Conservation (phyloP, 2,113 vertebrate genomes). For the Tauraco erythrolophus region DNA sequence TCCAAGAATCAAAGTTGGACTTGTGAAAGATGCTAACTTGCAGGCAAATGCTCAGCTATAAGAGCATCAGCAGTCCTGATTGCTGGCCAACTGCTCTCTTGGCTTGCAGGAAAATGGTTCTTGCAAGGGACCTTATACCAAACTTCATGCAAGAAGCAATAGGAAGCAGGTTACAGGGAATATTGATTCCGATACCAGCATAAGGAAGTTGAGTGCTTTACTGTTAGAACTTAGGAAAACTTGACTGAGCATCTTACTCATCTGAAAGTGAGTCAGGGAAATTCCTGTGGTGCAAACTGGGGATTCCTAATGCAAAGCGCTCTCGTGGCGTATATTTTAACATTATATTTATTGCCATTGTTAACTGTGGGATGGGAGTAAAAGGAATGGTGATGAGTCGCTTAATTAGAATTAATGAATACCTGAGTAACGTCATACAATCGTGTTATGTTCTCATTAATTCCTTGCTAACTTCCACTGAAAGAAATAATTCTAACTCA, state of each 20-base stretch:
- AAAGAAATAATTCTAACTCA: neutral
- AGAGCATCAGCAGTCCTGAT: neutral
- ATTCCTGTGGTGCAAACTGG: neutral
- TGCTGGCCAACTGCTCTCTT: neutral
- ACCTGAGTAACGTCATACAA: neutral
- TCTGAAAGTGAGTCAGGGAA: conserved; percentile 21
- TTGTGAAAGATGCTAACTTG: neutral
- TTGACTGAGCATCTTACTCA: neutral
- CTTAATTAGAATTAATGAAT: neutral
- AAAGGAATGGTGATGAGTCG: neutral
- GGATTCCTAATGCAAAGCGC: neutral
- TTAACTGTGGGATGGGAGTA: neutral
- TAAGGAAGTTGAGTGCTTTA: neutral
- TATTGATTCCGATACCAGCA: neutral
- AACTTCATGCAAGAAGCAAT: neutral
- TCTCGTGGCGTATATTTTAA: neutral
- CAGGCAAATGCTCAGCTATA: neutral
- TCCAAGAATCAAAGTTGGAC: neutral
- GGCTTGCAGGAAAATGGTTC: neutral
- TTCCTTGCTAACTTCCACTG: neutral
- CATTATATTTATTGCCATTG: neutral
- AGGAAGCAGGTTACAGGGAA: neutral
- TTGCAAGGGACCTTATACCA: neutral
- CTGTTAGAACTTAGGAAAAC: neutral
- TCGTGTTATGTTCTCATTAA: neutral